Evolutionary conservation across 2,113 vertebrate species (phyloP).

Genomic region (Gobiocypris rarus): DNA sequence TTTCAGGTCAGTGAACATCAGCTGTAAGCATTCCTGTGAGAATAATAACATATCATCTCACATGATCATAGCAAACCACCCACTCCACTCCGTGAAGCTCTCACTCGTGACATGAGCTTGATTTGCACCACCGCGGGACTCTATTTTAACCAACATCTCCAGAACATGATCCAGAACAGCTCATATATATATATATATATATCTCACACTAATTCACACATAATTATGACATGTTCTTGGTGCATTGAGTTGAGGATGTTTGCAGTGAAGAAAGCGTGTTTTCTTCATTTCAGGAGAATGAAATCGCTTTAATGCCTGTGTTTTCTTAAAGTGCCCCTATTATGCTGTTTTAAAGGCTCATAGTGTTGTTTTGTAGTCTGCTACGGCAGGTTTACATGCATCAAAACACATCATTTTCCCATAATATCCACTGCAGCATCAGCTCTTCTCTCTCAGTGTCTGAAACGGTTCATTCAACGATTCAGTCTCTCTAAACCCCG

Average conservation of each 20-base stretch:
- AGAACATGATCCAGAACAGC: constrained; percentile 4
- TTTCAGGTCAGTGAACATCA: constrained; percentile 45
- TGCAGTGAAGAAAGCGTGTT: neutral
- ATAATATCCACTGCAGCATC: too few relatives aligned
- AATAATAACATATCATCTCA: constrained; percentile 38
- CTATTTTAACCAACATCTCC: neutral
- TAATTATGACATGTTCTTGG: neutral
- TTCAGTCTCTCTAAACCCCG: too few relatives aligned
- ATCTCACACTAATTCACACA: neutral
- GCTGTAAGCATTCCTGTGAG: constrained; percentile 41
- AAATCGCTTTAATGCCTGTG: neutral
- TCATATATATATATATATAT: too few relatives aligned
- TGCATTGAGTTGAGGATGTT: neutral
- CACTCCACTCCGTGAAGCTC: neutral
- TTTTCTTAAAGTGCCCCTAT: too few relatives aligned
- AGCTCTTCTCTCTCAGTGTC: too few relatives aligned
- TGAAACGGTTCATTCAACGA: too few relatives aligned
- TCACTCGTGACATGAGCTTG: neutral
- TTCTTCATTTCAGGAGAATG: neutral
- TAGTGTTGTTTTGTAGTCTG: too few relatives aligned
- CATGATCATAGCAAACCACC: constrained; percentile 24
- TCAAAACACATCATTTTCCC: too few relatives aligned
- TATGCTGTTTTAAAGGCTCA: too few relatives aligned
- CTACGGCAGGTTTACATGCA: too few relatives aligned
- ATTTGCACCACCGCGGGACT: neutral